These are phyloP conservation scores for Whitmania pigra DNA, from an alignment of 1,140 invertebrate species.

Conservation along the genomic window DNA sequence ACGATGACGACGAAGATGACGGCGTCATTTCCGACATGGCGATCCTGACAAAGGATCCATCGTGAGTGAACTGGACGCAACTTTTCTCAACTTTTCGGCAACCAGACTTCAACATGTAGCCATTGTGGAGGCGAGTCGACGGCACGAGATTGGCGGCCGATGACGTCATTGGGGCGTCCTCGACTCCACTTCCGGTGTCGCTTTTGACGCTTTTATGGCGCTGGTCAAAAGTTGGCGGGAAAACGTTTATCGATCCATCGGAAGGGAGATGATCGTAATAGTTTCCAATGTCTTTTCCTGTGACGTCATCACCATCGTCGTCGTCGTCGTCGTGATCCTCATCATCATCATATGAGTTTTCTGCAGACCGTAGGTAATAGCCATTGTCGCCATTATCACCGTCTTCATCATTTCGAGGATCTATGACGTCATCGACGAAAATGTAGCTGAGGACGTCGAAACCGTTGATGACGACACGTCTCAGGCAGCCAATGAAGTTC, in stretches of 20 bases:
- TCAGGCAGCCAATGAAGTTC: constrained; percentile 6
- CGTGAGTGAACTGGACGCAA: background rate
- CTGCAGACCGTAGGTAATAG: no score
- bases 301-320: no score
- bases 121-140: background rate
- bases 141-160: background rate
- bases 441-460: background rate
- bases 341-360: no score
- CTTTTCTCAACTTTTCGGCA: background rate
- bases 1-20: background rate
- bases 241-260: no score
- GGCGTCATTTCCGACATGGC: background rate
- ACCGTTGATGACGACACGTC: background rate
- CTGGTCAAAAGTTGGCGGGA: no score
- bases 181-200: no score
- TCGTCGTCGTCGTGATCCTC: no score
- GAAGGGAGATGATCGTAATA: no score
- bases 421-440: background rate
- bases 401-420: background rate
- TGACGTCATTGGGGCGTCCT: background rate
- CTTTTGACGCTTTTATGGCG: no score
- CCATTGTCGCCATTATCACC: background rate
- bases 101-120: background rate
- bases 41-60: no score
- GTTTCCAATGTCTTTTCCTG: no score